These are phyloP conservation scores for Ormyrus thymus DNA, from an alignment of 2,888 invertebrate genomes.

Conservation along the genomic window DNA sequence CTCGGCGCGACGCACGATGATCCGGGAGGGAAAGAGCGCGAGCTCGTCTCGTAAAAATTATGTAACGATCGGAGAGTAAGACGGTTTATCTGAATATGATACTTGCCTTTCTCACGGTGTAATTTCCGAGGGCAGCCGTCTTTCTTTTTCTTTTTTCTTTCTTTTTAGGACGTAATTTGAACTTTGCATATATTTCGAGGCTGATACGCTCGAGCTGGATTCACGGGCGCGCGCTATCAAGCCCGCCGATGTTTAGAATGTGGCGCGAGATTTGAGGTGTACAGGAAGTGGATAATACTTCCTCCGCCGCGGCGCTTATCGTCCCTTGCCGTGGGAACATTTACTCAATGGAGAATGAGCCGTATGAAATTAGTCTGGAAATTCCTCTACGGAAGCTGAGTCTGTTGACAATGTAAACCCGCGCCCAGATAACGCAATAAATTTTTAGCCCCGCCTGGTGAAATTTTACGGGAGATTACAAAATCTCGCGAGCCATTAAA, in stretches of 20 bases:
- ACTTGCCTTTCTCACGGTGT: slow-evolving; percentile 47
- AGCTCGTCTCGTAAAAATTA: slow-evolving; percentile 12
- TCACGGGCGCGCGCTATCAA: slow-evolving; percentile 31
- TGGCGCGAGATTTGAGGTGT: slow-evolving; percentile 36
- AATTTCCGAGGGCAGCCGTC: neutral
- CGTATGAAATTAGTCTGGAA: slow-evolving; percentile 42
- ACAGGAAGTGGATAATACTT: slow-evolving; percentile 55
- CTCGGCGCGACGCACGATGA: neutral
- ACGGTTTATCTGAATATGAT: slow-evolving; percentile 6
- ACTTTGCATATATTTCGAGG: too few relatives aligned
- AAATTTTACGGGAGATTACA: too few relatives aligned
- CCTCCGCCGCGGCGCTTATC: slow-evolving; percentile 39
- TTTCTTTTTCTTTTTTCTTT: too few relatives aligned
- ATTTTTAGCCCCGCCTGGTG: neutral
- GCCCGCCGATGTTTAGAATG: slow-evolving; percentile 29
- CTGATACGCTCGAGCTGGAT: neutral
- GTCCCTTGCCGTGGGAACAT: slow-evolving; percentile 48
- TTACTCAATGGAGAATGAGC: slow-evolving; percentile 44
- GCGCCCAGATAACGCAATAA: slow-evolving; percentile 3
- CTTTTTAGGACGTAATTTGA: too few relatives aligned
- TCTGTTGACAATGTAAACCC: slow-evolving; percentile 38
- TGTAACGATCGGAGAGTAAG: slow-evolving; percentile 6
- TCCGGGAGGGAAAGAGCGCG: neutral
- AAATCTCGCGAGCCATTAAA: neutral
- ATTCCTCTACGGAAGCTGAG: slow-evolving; percentile 40